Evolutionary conservation across 2,888 invertebrate species (phyloP).

Genomic region (Liopterus haemorrhoidalis): DNA sequence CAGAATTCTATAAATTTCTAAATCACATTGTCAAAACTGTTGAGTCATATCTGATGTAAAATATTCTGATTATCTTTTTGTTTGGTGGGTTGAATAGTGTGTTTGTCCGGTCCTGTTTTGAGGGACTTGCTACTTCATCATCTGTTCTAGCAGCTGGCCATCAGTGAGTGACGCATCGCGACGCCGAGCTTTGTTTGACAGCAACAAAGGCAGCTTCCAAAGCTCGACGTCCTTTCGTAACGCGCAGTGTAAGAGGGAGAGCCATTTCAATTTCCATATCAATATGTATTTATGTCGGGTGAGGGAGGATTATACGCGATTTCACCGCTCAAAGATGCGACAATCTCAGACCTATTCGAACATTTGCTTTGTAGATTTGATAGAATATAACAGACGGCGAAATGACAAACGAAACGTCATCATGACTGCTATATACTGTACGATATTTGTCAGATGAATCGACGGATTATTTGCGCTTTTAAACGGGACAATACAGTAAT

Average conservation of each 20-base stretch:
- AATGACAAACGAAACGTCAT: slow-evolving; percentile 23
- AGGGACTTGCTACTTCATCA: too few species aligned
- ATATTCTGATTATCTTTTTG: too few species aligned
- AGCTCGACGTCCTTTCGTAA: too few species aligned
- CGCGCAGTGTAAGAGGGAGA: slow-evolving; percentile 6
- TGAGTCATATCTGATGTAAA: too few species aligned
- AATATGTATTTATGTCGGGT: slow-evolving; percentile 23
- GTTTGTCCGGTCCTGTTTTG: too few species aligned
- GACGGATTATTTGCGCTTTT: too few species aligned
- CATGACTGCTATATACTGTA: too few species aligned
- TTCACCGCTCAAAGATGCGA: slow-evolving; percentile 5
- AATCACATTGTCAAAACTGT: too few species aligned
- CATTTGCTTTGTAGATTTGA: slow-evolving; percentile 20
- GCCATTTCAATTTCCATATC: slow-evolving; percentile 24
- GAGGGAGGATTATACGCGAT: slow-evolving; percentile 9
- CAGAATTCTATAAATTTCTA: too few species aligned
- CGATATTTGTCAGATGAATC: too few species aligned
- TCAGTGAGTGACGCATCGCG: slow-evolving; percentile 19
- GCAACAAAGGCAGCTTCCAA: slow-evolving; percentile 14
- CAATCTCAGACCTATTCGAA: slow-evolving; percentile 20
- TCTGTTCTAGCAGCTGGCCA: slow-evolving; percentile 1
- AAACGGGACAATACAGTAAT: too few species aligned
- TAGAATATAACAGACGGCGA: slow-evolving; percentile 16
- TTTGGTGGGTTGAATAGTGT: too few species aligned
- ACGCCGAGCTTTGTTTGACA: slow-evolving; percentile 18